Evolutionary conservation across 2,797 vertebrate genomes (phyloP), one percentile per base, ranked within the genome.

Genomic region (Crocidura indochinensis): DNA sequence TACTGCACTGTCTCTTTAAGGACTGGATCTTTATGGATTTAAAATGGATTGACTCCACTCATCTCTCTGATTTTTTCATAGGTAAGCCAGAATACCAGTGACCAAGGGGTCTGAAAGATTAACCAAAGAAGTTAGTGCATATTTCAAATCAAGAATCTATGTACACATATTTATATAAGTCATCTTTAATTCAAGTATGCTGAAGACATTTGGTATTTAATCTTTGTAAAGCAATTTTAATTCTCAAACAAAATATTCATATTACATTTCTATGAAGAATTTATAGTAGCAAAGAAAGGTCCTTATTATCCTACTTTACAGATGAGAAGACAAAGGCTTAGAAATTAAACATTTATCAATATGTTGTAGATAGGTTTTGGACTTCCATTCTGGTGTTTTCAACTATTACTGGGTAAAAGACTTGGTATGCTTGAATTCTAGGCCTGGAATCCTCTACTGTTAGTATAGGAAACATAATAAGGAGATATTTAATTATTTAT

Each of bases 71-170:
- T 98, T 95, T 99, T 98, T 96, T 98, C 98, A 92, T 98, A 98
- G 0, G 98, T 98, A 91, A 99, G 97, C 98, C 98, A 99, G 97
- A 99, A 98, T 27, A 98, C 98, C 97, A 98, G 84, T 80, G 98
- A 98, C 98, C 98, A 99, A 74, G 98, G 98, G 92, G 98, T 98
- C 98, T 98, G 97, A 84, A 96, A 97, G 97, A 97, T 95, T 88
- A 97, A 97, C 91, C 90, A 94, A 76, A 88, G 75, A 97, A 92
- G 38, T 97, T 88, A 98, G 94, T 96, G 94, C 88, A 94, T 10
- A 92, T 96, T 96, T 96, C 90, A 94, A 96, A 97, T 69, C 38
- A 87, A 78, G 80, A 77, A 74, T 76, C 15, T 79, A 94, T 67
- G 93, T 85, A 93, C 12, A 93, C 10, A 90, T 84, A 73, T 82